These are phyloP conservation scores for Mesorhabditis spiculigera DNA, from an alignment of 2,888 invertebrate genomes.

Conservation along the genomic window DNA sequence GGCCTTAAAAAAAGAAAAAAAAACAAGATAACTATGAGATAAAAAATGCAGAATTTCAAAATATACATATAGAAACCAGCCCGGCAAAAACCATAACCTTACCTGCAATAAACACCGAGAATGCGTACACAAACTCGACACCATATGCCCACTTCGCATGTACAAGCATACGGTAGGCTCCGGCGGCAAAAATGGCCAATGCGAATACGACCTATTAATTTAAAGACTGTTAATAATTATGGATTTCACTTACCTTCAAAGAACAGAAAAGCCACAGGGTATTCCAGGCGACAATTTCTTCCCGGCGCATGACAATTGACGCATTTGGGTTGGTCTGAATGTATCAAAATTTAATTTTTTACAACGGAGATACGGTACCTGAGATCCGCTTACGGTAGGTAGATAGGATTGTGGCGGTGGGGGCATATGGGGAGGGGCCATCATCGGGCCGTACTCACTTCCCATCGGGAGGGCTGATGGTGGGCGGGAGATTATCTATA, in stretches of 20 bases:
- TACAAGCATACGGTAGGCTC: not conserved
- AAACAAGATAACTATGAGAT: not conserved
- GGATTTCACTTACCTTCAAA: not conserved
- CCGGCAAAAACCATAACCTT: not conserved
- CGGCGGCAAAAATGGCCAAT: not conserved
- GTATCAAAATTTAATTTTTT: no score
- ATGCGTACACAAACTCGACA: not conserved
- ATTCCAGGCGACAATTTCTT: not conserved
- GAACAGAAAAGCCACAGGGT: not conserved
- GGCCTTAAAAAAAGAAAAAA: not conserved
- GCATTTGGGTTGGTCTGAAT: not conserved
- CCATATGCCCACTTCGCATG: conserved; percentile 5
- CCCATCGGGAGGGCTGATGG: not conserved
- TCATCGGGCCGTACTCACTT: not conserved
- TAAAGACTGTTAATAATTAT: not conserved
- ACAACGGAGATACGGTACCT: no score
- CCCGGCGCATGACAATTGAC: not conserved
- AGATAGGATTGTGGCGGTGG: no score
- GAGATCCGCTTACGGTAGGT: no score
- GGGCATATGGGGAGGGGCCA: not conserved
- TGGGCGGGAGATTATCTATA: not conserved
- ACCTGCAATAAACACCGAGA: not conserved
- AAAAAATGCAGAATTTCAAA: not conserved
- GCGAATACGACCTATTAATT: not conserved
- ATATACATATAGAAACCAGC: no score